phyloP scores from a whole-genome alignment of 1,140 invertebrate species.

The Calosoma granatense region DNA sequence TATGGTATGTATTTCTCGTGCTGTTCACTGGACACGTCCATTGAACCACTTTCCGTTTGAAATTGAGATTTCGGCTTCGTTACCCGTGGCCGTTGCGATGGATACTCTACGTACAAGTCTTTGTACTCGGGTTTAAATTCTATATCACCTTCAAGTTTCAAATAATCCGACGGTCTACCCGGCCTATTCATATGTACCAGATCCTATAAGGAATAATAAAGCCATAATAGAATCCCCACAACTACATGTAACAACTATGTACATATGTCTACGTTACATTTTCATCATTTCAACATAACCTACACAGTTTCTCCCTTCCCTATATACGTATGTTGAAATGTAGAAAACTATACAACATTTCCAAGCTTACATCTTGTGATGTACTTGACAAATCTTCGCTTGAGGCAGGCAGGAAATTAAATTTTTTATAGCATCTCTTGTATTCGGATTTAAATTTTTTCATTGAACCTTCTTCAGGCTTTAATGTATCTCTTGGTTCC shows the following conservation, averaged over 20 bases:
- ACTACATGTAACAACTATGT: background rate
- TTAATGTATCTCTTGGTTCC: slow-evolving; percentile 14
- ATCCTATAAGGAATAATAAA: slow-evolving; percentile 13
- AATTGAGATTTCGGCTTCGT: background rate
- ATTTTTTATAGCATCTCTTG: slow-evolving; percentile 22
- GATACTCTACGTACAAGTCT: slow-evolving; percentile 17
- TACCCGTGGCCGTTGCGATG: slow-evolving; percentile 8
- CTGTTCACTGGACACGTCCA: background rate
- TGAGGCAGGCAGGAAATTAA: slow-evolving; percentile 10
- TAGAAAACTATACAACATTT: too few species aligned
- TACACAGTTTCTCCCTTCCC: background rate
- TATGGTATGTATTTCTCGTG: slow-evolving; percentile 1
- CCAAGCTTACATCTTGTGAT: background rate
- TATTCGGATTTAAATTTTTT: slow-evolving; percentile 30
- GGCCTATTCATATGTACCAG: slow-evolving; percentile 1
- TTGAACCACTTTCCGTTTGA: background rate
- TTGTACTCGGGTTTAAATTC: slow-evolving; percentile 19
- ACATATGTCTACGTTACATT: too few species aligned
- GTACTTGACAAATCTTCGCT: slow-evolving; percentile 5
- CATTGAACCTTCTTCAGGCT: slow-evolving; percentile 24
- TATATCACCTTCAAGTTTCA: slow-evolving; percentile 18
- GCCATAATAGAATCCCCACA: background rate
- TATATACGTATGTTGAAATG: background rate
- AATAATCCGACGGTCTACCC: slow-evolving; percentile 13
- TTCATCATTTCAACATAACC: background rate